Base-by-base conservation (phyloP, 1,140 invertebrate genomes). In the Drosophila seguyi region DNA sequence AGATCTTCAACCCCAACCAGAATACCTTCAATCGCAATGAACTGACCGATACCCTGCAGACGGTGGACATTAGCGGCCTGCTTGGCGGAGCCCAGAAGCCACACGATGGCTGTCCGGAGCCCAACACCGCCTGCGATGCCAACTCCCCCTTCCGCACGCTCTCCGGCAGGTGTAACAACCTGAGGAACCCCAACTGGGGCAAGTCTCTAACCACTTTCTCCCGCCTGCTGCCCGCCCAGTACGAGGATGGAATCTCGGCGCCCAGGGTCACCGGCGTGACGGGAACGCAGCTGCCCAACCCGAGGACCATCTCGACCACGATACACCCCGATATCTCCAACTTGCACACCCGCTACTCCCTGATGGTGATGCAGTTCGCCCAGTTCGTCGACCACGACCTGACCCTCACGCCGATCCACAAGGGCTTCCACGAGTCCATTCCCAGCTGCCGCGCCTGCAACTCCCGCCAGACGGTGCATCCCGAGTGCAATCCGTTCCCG, bases 301-400 rank as follows among this genome's bases (percentile, higher is more conserved):
- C 97, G 0, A 94, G 98, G 44, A 94, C 96, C 0, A 95, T 99
- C 16, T 98, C 97, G 1, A 96, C 97, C 0, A 95, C 96, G 2
- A 97, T 98, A 45, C 98, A 98, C 92, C 96, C 97, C 2, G 97
- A 98, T 84, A 96, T 98, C 56, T 97, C 97, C 41, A 97, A 97
- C 90, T 93, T 97, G 13, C 96, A 97, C 82, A 96, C 95, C 6
- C 94, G 97, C n/a, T 98, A 99, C 90, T 97, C 97, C 0, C 93
- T 98, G 18, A 97, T 98, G 95, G 95, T 97, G 6, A 98, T 98
- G 97, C 97, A 99, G 93, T 99, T 95, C 92, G 97, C 97, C 4
- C 98, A 98, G 90, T 97, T 98, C 81, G 82, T 98, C 6, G 98
- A 98, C 93, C 98, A 98, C 92, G 98, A 99, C 93, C 93, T 98